Evolutionary conservation across 2,888 invertebrate genomes (phyloP).

Genomic region (Quadriops clusia): DNA sequence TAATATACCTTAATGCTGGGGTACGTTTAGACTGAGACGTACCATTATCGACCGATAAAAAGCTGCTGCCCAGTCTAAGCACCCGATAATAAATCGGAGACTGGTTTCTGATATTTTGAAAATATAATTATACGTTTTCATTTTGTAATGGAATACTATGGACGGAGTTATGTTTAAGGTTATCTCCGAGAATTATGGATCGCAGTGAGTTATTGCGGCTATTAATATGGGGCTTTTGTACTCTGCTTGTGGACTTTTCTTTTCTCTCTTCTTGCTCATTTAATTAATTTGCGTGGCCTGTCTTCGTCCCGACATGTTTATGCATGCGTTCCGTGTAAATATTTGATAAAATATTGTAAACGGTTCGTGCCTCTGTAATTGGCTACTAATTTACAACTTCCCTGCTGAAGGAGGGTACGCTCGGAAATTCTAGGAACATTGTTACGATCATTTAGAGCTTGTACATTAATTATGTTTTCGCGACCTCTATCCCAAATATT

Average conservation of each 20-base stretch:
- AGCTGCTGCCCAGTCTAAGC: constrained; percentile 23
- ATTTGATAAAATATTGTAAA: no score
- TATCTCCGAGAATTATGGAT: constrained; percentile 14
- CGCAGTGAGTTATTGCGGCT: constrained; percentile 1
- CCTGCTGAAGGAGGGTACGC: no score
- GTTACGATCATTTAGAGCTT: no score
- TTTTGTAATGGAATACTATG: constrained; percentile 33
- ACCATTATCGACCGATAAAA: constrained; percentile 2
- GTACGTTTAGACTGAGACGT: constrained; percentile 25
- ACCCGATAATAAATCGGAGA: constrained; percentile 44
- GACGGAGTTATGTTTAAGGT: constrained; percentile 21
- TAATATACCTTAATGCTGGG: constrained; percentile 35
- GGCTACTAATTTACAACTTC: no score
- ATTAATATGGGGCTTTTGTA: constrained; percentile 1
- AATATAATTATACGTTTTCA: constrained; percentile 36
- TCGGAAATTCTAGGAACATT: no score
- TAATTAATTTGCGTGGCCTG: no score
- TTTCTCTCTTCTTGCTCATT: no score
- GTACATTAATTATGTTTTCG: no score
- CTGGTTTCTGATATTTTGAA: constrained; percentile 37
- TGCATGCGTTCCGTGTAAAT: no score
- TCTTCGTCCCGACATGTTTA: no score
- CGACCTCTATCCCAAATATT: no score
- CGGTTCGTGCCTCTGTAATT: no score
- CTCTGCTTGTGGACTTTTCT: not conserved